Evolutionary conservation across 1,140 invertebrate species (phyloP).

Genomic region (Rhopalosiphum maidis): DNA sequence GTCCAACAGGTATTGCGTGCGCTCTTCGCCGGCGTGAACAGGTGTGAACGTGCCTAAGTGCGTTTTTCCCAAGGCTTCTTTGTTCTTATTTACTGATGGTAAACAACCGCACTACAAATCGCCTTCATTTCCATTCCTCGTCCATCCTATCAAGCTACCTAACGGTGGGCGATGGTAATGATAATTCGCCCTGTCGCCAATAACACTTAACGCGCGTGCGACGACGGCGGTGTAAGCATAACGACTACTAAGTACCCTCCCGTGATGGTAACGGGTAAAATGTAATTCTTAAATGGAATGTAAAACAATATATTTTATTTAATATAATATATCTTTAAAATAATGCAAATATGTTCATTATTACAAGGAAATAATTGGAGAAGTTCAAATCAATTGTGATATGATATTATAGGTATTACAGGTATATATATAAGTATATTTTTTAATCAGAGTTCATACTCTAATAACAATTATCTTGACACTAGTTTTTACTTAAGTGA

Average conservation of each 20-base stretch:
- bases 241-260: neutral
- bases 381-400: neutral
- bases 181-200: conserved; percentile 50
- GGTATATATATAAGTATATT: neutral
- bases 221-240: neutral
- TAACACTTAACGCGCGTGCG: conserved; percentile 40
- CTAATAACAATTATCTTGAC: neutral
- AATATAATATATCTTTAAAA: neutral
- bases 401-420: neutral
- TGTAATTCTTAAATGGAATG: neutral
- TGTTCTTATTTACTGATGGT: conserved; percentile 31
- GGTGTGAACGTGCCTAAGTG: conserved; percentile 51
- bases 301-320: neutral
- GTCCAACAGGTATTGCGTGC: conserved; percentile 31
- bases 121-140: neutral
- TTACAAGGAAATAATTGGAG: neutral
- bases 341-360: neutral
- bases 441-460: neutral
- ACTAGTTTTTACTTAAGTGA: neutral
- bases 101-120: conserved; percentile 47
- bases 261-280: neutral
- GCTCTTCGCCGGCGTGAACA: neutral
- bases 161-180: neutral
- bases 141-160: too few relatives aligned
- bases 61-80: conserved; percentile 2